These are phyloP conservation scores for Machimus atricapillus DNA, from an alignment of 2,888 invertebrate genomes.

Conservation along the genomic window DNA sequence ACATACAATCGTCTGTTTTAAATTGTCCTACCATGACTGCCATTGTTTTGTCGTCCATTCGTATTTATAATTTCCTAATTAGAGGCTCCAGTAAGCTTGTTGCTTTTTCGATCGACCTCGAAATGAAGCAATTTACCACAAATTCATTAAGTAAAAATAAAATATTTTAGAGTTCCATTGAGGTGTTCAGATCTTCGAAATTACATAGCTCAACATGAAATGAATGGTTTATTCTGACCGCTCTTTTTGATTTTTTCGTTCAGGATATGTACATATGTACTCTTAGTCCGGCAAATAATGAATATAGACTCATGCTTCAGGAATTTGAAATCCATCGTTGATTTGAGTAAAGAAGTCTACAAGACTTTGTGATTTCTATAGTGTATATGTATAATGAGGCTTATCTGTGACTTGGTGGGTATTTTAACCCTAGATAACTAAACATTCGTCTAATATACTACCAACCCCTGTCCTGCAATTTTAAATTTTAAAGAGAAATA, in stretches of 20 bases:
- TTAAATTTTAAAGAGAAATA: too few relatives aligned
- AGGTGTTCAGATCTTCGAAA: background rate
- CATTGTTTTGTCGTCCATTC: background rate
- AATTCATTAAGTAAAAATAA: constrained; percentile 10
- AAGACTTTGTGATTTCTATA: too few relatives aligned
- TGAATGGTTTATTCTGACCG: background rate
- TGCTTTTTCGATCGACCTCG: background rate
- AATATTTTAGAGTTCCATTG: background rate
- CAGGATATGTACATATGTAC: background rate
- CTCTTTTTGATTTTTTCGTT: background rate
- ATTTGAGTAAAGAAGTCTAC: too few relatives aligned
- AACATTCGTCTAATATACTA: too few relatives aligned
- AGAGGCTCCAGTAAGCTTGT: background rate
- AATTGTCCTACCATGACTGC: background rate
- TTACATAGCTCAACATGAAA: background rate
- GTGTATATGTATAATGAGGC: too few relatives aligned
- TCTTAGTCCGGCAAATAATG: background rate
- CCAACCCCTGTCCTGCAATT: too few relatives aligned
- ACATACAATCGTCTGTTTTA: background rate
- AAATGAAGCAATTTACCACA: background rate
- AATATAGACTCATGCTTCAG: background rate
- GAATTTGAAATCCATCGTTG: too few relatives aligned
- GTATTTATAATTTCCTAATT: background rate
- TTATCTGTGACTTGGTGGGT: too few relatives aligned
- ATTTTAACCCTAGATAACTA: too few relatives aligned